Percentiles rank a stretch among this genome's conserved stretches.
phyloP scores from a whole-genome alignment of 2,888 invertebrate species.

The Nemapogon koenigi region DNA sequence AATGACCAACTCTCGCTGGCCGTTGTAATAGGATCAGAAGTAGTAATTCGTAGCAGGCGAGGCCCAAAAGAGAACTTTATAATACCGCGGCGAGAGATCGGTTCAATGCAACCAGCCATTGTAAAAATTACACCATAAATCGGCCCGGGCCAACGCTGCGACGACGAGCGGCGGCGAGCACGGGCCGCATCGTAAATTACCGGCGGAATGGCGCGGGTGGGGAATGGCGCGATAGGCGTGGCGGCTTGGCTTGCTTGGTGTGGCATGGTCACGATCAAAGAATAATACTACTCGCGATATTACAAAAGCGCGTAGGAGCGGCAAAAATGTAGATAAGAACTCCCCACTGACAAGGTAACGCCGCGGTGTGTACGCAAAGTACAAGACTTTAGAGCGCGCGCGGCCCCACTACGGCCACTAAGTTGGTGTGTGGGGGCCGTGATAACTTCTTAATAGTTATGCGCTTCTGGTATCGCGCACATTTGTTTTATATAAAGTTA shows the following conservation, averaged over 20 bases:
- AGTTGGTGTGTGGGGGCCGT: too few relatives aligned
- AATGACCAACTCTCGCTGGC: constrained; percentile 13
- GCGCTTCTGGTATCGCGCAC: constrained; percentile 1
- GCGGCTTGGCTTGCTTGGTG: too few relatives aligned
- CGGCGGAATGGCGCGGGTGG: constrained; percentile 48
- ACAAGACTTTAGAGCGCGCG: too few relatives aligned
- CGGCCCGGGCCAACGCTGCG: constrained; percentile 27
- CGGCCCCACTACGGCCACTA: too few relatives aligned
- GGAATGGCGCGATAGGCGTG: constrained; percentile 43
- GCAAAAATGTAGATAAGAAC: constrained; percentile 42
- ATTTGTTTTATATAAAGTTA: background rate
- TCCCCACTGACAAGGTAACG: too few relatives aligned
- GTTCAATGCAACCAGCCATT: constrained; percentile 27
- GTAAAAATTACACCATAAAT: constrained; percentile 43
- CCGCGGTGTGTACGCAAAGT: too few relatives aligned
- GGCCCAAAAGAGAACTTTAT: constrained; percentile 9
- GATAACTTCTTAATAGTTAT: constrained; percentile 3
- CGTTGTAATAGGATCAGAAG: constrained; percentile 15
- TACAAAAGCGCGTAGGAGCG: constrained; percentile 47
- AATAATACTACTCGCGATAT: too few relatives aligned
- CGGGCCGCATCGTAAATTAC: constrained; percentile 11
- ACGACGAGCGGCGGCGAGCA: constrained; percentile 11
- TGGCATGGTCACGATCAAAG: too few relatives aligned
- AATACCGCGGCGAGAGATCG: constrained; percentile 7
- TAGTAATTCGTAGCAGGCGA: constrained; percentile 17